Evolutionary conservation across 2,888 invertebrate genomes (phyloP), one percentile per base, ranked within the genome.

Genomic region (Tricholauxania praeusta): DNA sequence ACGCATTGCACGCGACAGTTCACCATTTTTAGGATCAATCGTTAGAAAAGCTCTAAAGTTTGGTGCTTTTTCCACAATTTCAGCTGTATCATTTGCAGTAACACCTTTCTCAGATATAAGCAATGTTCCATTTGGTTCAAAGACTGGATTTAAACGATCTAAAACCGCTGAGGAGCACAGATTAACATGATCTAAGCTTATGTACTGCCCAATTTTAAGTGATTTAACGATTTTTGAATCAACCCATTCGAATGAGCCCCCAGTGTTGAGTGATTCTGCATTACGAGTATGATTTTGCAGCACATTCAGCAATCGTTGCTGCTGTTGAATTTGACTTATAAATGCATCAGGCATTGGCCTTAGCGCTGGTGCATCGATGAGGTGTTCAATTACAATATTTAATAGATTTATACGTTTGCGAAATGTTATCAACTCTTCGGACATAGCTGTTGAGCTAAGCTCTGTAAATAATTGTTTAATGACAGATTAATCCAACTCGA

Each of bases 1-100:
- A 74, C 99, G 91, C 99, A 99, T 99, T 0, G 99, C 99, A 79
- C 96, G 91, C 0, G 99, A 99, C 77, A 99, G 94, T 87, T 98
- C 97, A 0, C 99, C 99, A 87, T 95, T 93, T 82, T 93, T 93
- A 0, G 98, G 96, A 88, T 99, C 96, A 92, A 98, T 95, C 0
- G 97, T 94, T 75, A 99, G 91, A 84, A 99, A 97, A 53, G 99
- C 91, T 78, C 98, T 91, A 86, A 99, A 99, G 84, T 97, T 91
- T 12, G 92, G 90, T 86, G 99, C 97, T 2, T 98, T 97, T 80
- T 87, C 90, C 22, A 98, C 92, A 69, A 91, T 89, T 70, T 92
- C 90, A 67, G 95, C 83, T 75, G 92, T 90, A 63, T 94, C 94
- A 70, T 92, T 89, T 12, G 89, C 87, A 74, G 90, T 89, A 39